These are phyloP conservation scores for Neodiprion pinetum DNA, from an alignment of 1,140 invertebrate genomes.

Conservation along the genomic window DNA sequence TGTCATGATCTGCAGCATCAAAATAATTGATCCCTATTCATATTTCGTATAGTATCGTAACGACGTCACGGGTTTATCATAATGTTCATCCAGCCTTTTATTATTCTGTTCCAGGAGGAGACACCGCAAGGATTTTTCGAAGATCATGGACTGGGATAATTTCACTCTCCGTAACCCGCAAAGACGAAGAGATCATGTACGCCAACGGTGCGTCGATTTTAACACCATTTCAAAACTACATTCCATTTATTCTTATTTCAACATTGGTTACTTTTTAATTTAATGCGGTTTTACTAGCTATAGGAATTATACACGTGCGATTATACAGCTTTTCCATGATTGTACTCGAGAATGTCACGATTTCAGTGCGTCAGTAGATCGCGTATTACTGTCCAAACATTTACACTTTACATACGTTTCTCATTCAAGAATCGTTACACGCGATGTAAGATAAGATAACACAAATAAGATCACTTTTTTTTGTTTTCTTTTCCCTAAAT, in stretches of 20 bases:
- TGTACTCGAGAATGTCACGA: too few relatives aligned
- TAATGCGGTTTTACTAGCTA: conserved; percentile 4
- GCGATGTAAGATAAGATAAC: too few relatives aligned
- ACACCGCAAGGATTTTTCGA: conserved; percentile 98
- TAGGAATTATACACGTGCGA: too few relatives aligned
- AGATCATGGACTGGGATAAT: conserved; percentile 94
- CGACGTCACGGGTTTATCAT: conserved; percentile 15
- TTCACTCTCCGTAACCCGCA: conserved; percentile 12
- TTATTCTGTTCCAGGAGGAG: conserved; percentile 88
- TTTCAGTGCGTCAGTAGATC: too few relatives aligned
- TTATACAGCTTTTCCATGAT: too few relatives aligned
- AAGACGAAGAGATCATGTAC: not conserved
- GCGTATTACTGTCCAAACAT: too few relatives aligned
- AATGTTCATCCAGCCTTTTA: not conserved
- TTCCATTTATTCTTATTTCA: not conserved
- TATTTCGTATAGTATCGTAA: conserved; percentile 35
- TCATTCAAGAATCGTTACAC: too few relatives aligned
- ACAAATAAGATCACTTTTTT: too few relatives aligned
- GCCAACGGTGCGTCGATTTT: not conserved
- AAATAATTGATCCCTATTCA: conserved; percentile 61
- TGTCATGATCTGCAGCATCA: conserved; percentile 54
- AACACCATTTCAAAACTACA: conserved; percentile 4
- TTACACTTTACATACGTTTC: too few relatives aligned
- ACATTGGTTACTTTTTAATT: conserved; percentile 32
- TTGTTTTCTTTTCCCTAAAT: too few relatives aligned